A percentile compares a stretch with the other conserved stretches of the same genome.
Evolutionary conservation across 2,113 vertebrate species (phyloP).

Genomic region (Perognathus longimembris): DNA sequence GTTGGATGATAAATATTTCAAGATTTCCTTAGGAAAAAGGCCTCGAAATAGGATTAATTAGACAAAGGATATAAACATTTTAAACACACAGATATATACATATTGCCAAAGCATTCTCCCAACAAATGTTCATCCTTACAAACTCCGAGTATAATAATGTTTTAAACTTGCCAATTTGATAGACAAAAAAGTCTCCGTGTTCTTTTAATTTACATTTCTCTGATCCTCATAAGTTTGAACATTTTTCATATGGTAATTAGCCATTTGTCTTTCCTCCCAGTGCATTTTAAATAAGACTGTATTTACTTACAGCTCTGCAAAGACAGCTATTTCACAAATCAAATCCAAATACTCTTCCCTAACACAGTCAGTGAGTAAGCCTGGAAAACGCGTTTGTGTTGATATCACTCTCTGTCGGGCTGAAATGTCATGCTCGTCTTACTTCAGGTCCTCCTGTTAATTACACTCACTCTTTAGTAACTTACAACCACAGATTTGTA

Average conservation of each 20-base stretch:
- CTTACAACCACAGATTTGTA: not conserved
- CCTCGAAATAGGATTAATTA: conserved; percentile 67
- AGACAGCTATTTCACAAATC: conserved; percentile 74
- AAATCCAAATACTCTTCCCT: conserved; percentile 66
- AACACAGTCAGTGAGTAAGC: conserved; percentile 11
- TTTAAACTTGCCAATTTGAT: conserved; percentile 76
- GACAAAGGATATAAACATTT: conserved; percentile 68
- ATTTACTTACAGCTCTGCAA: conserved; percentile 76
- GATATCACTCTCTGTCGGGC: not conserved
- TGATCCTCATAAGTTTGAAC: conserved; percentile 70
- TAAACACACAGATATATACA: conserved; percentile 46
- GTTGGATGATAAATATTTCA: conserved; percentile 71
- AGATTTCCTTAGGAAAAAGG: conserved; percentile 72
- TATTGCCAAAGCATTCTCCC: conserved; percentile 61
- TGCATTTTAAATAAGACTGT: conserved; percentile 76
- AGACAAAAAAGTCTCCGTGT: conserved; percentile 72
- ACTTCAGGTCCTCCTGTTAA: not conserved
- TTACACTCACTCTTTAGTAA: conserved; percentile 23
- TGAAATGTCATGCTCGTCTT: conserved; percentile 24
- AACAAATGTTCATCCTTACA: conserved; percentile 71
- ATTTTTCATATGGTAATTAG: conserved; percentile 81
- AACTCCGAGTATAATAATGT: conserved; percentile 54
- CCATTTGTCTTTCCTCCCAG: conserved; percentile 75
- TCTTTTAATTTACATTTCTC: conserved; percentile 77
- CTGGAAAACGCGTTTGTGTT: too few species aligned